These are phyloP conservation scores for Hippocampus abdominalis DNA, from an alignment of 2,113 vertebrate species.

Conservation along the genomic window DNA sequence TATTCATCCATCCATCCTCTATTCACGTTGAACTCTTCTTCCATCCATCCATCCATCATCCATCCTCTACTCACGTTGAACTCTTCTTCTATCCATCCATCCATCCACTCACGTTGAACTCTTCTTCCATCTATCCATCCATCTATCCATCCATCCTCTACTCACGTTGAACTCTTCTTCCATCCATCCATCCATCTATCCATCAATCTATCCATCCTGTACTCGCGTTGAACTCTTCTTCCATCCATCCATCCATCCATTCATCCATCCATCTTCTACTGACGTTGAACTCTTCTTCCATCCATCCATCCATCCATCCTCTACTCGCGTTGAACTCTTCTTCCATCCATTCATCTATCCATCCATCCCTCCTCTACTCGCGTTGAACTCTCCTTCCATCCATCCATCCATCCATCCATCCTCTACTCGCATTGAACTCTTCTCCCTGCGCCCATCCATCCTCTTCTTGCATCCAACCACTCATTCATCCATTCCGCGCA, in stretches of 20 bases:
- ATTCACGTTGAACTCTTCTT: too few species aligned
- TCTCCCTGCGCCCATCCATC: not conserved
- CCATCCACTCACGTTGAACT: too few species aligned
- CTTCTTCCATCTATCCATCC: not conserved
- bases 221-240: not conserved
- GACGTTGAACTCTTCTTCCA: too few species aligned
- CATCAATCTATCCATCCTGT: not conserved
- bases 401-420: not conserved
- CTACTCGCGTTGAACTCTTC: too few species aligned
- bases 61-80: not conserved
- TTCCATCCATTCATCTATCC: not conserved
- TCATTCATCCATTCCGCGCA: conserved; percentile 2
- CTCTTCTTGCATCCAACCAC: not conserved
- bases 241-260: not conserved
- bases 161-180: too few species aligned
- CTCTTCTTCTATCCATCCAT: conserved; percentile 7
- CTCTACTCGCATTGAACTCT: not conserved
- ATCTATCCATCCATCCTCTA: too few species aligned
- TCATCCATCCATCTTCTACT: conserved; percentile 14
- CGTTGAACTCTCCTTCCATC: not conserved
- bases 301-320: conserved; percentile 12
- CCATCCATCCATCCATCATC: not conserved
- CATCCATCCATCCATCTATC: not conserved
- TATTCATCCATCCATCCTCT: not conserved
- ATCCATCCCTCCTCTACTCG: not conserved